These are phyloP conservation scores for Brachionus paranguensis DNA, from an alignment of 1,140 invertebrate species.

Conservation along the genomic window DNA sequence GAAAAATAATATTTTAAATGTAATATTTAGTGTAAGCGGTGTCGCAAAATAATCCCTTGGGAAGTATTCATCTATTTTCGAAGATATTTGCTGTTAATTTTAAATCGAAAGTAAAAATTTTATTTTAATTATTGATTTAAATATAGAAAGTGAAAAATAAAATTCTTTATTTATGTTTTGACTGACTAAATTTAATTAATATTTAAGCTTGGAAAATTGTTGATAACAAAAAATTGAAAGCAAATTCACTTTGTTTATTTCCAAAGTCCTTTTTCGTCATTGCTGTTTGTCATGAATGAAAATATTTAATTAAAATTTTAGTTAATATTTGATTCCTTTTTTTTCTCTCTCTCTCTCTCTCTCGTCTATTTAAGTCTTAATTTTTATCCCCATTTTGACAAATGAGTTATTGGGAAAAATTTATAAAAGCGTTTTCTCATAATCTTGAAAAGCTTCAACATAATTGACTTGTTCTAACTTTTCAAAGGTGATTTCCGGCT, in stretches of 20 bases:
- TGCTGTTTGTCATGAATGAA: background rate
- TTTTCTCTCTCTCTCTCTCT: background rate
- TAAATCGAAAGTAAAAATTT: background rate
- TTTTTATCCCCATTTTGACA: background rate
- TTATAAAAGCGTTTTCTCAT: background rate
- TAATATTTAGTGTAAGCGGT: too few species aligned
- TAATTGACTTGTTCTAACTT: too few species aligned
- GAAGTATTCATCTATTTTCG: background rate
- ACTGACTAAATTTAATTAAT: background rate
- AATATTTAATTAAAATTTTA: background rate
- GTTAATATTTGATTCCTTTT: background rate
- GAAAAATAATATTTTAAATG: background rate
- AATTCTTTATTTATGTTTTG: background rate
- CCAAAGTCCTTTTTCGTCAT: background rate
- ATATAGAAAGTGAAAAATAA: background rate
- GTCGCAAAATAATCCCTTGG: too few species aligned
- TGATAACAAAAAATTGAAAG: background rate
- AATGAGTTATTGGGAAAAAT: background rate
- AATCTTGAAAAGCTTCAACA: background rate
- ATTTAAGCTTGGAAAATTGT: background rate
- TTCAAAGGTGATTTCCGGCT: too few species aligned
- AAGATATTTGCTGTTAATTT: too few species aligned
- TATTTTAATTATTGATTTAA: background rate
- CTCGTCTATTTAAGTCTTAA: background rate
- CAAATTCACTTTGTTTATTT: background rate